Evolutionary conservation across 2,888 invertebrate genomes (phyloP).

Genomic region (Thymelicus lineola): DNA sequence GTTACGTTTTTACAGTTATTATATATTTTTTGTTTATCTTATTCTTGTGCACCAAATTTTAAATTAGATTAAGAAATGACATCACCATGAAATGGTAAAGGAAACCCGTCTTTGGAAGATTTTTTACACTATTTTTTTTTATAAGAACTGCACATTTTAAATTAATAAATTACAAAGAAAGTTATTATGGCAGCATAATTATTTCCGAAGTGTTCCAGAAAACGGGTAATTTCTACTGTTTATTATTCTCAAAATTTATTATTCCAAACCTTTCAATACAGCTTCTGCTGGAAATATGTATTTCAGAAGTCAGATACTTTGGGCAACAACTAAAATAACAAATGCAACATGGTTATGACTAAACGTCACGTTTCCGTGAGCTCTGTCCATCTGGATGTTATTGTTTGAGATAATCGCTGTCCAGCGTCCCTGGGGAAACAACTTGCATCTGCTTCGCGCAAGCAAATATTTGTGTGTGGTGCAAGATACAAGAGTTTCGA

Average conservation of each 20-base stretch:
- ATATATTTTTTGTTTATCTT: too few relatives aligned
- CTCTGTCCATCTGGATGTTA: constrained; percentile 47
- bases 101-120: too few relatives aligned
- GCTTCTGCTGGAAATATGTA: constrained; percentile 1
- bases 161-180: too few relatives aligned
- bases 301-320: constrained; percentile 57
- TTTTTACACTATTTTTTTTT: too few relatives aligned
- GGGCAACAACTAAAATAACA: constrained; percentile 64
- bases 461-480: constrained; percentile 55
- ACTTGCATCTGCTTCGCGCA: constrained; percentile 75
- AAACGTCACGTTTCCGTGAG: constrained; percentile 41
- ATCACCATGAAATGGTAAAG: too few relatives aligned
- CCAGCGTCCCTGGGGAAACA: constrained; percentile 60
- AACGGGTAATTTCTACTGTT: background rate
- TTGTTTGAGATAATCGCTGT: constrained; percentile 60
- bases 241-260: background rate
- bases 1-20: too few relatives aligned
- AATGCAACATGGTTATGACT: constrained; percentile 51
- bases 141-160: too few relatives aligned
- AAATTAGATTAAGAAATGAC: too few relatives aligned
- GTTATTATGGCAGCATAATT: too few relatives aligned
- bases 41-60: too few relatives aligned
- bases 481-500: constrained; percentile 38
- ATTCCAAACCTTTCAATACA: background rate
- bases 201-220: too few relatives aligned